Percentiles rank a stretch among this genome's conserved stretches.
phyloP scores from a whole-genome alignment of 2,888 invertebrate genomes.

The Tolmerus cingulatus region DNA sequence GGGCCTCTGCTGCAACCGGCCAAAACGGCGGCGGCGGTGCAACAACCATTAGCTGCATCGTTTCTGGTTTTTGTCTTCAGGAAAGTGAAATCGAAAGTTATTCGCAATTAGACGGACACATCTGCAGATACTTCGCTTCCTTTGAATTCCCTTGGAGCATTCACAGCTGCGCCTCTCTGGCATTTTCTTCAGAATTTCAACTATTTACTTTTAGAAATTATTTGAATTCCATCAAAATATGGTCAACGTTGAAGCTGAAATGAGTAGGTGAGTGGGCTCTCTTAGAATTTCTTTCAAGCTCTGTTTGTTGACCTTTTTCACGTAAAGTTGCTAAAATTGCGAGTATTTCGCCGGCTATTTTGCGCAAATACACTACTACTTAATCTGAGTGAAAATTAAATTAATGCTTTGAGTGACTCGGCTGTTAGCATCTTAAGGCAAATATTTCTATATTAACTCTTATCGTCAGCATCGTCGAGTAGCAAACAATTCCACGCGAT shows the following conservation, averaged over 20 bases:
- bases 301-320: neutral
- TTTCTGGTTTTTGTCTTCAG: constrained; percentile 16
- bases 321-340: neutral
- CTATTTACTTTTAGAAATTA: neutral
- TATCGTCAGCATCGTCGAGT: neutral
- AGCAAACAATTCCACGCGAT: neutral
- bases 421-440: neutral
- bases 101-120: neutral
- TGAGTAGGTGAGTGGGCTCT: neutral
- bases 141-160: neutral
- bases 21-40: neutral
- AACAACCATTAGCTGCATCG: neutral
- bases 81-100: constrained; percentile 31
- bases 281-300: neutral
- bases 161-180: neutral
- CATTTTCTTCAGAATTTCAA: neutral
- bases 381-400: neutral
- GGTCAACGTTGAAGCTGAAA: neutral
- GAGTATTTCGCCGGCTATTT: neutral
- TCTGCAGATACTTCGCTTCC: neutral
- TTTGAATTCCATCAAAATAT: neutral
- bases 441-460: neutral
- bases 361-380: neutral
- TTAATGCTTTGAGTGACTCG: neutral
- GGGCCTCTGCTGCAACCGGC: neutral